Conservation (phyloP, 2,113 vertebrate genomes). For the Euleptes europaea region DNA sequence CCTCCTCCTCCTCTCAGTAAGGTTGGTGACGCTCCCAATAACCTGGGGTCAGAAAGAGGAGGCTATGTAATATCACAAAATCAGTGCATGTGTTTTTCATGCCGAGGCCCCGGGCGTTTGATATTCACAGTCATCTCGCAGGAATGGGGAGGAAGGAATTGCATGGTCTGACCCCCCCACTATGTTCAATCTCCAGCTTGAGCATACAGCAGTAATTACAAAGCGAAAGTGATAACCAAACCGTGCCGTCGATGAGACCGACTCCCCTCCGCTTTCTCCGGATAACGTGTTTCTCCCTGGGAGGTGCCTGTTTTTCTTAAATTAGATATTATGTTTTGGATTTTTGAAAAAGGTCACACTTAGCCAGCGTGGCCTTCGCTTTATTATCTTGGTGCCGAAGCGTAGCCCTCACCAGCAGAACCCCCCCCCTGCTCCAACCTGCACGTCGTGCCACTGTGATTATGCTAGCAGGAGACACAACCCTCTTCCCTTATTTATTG, state of each 20-base stretch:
- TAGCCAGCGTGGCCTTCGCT: constrained; percentile 57
- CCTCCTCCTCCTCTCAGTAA: neutral
- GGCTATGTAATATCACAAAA: fast-evolving
- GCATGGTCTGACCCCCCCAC: constrained; percentile 51
- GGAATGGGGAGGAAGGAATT: constrained; percentile 46
- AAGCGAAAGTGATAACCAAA: constrained; percentile 67
- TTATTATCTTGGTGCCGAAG: constrained; percentile 60
- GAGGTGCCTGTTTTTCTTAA: constrained; percentile 66
- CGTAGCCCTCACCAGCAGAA: constrained; percentile 53
- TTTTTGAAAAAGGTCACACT: constrained; percentile 67
- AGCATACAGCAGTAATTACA: constrained; percentile 68
- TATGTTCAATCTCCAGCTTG: constrained; percentile 60
- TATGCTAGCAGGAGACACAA: constrained; percentile 49
- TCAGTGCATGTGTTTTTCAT: fast-evolving
- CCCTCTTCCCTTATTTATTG: constrained; percentile 64
- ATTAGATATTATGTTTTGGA: constrained; percentile 66
- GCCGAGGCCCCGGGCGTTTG: neutral
- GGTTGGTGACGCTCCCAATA: neutral
- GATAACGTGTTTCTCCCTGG: constrained; percentile 55
- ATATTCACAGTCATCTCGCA: constrained; percentile 33
- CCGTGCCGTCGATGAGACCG: constrained; percentile 29
- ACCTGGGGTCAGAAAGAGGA: neutral
- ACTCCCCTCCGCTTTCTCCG: constrained; percentile 58
- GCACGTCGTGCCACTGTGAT: constrained; percentile 58
- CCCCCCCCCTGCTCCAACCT: constrained; percentile 46